These are phyloP conservation scores for Tenebrio molitor DNA, from an alignment of 1,140 invertebrate species.

Conservation along the genomic window DNA sequence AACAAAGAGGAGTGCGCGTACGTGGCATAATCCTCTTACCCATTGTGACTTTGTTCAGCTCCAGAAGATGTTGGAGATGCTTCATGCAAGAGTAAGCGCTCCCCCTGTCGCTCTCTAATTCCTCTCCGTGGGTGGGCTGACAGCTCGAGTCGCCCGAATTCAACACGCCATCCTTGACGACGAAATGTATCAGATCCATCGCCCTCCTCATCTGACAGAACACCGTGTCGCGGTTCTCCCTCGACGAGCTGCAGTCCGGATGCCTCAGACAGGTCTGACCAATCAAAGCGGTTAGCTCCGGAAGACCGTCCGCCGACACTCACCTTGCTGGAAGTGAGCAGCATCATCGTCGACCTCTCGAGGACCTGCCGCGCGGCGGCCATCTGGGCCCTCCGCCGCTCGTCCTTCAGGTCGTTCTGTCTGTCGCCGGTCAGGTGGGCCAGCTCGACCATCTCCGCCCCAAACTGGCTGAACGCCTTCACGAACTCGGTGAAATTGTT, in stretches of 20 bases:
- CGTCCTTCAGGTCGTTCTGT: conserved; percentile 94
- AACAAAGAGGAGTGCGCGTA: neutral
- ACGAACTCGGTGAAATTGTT: conserved; percentile 99
- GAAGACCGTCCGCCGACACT: conserved; percentile 27
- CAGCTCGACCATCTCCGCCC: conserved; percentile 98
- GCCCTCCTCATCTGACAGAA: conserved; percentile 97
- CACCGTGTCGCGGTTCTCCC: conserved; percentile 96
- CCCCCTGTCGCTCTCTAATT: conserved; percentile 75
- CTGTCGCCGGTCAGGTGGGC: conserved; percentile 90
- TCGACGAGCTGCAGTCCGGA: conserved; percentile 92
- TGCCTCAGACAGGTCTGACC: conserved; percentile 89
- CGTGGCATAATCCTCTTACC: conserved; percentile 50
- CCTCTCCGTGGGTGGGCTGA: conserved; percentile 58
- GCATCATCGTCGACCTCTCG: conserved; percentile 97
- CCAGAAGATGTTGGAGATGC: conserved; percentile 87
- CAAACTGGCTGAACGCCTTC: conserved; percentile 98
- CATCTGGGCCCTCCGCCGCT: conserved; percentile 95
- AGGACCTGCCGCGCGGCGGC: conserved; percentile 93
- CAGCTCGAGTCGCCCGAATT: conserved; percentile 58
- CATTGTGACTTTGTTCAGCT: conserved; percentile 81
- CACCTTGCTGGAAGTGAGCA: conserved; percentile 96
- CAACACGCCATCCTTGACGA: conserved; percentile 93
- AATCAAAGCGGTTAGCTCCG: conserved; percentile 20
- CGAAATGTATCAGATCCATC: conserved; percentile 97
- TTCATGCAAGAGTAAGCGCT: conserved; percentile 86